Base-by-base conservation (phyloP, 2,888 invertebrate species). In the Hedya salicella region DNA sequence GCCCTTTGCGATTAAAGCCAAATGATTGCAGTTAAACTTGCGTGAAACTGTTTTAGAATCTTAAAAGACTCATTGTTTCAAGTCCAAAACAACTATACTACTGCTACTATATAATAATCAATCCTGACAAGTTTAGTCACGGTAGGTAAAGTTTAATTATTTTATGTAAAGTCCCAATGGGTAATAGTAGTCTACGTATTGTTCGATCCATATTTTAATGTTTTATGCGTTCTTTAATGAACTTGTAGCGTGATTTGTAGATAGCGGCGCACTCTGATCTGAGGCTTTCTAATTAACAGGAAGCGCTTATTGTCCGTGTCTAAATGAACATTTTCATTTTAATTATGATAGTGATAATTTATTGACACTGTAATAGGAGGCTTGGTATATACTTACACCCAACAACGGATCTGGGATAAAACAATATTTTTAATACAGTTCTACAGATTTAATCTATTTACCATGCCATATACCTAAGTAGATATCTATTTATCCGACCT, bases 201-300 rank as follows among this genome's bases (percentile, higher is more conserved):
- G 17, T 36, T 30, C n/a, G 19, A 14, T 42, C 17, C 40, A 25
- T 39, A 63, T 49, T 39, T 5, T 40, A 32, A 44, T 46, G 17
- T 11, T 40, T 21, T 19, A 14, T 40, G n/a, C 16, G 21, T 42
- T n/a, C 21, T 50, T 59, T 59, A 59, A 64, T 64, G 42, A 60
- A 53, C 46, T 53, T 48, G 65, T 60, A 59, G 32, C 59, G 50
- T 59, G 59, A 65, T 65, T 65, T 65, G 59, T 65, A 46, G 36
- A 36, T 13, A 42, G 32, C 60, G 60, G 49, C 60, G 42, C 42
- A 14, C 11, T 46, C 3, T 30, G 21, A 4, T n/a, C n/a, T n/a
- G n/a, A n/a, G n/a, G 21, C 14, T 4, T 13, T 13, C 9, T 62
- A 62, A 62, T 62, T 62, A 60, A 60, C 60, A 48, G 65, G 65